Conservation (phyloP, 1,140 invertebrate species). For the Drosophila dunni region DNA sequence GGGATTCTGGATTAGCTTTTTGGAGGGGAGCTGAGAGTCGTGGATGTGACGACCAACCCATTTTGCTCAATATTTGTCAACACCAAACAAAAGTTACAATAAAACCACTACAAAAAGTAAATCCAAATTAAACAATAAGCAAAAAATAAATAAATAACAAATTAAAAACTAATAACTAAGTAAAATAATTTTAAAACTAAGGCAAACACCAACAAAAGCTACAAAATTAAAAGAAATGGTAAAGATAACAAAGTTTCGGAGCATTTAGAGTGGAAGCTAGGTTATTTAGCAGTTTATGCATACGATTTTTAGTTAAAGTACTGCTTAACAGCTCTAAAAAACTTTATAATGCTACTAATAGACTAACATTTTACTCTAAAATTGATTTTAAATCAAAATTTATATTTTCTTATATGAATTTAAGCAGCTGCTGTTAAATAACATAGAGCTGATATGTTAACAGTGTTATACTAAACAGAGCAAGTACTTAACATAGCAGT, state of each 20-base stretch:
- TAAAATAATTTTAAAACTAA: conserved; percentile 25
- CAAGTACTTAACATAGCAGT: neutral
- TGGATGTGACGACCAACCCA: conserved; percentile 46
- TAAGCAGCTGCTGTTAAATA: neutral
- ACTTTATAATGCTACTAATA: too few relatives aligned
- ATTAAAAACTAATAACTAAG: conserved; percentile 17
- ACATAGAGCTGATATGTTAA: neutral
- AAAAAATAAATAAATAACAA: conserved; percentile 25
- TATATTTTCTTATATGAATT: neutral
- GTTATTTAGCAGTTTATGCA: neutral
- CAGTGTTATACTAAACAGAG: too few relatives aligned
- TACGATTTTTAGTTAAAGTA: neutral
- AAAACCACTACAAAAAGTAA: conserved; percentile 27
- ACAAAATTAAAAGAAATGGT: neutral
- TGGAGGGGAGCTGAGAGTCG: conserved; percentile 22
- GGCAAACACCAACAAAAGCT: conserved; percentile 17
- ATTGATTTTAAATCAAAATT: neutral
- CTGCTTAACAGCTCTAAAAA: neutral
- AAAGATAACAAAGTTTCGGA: neutral
- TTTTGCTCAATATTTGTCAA: conserved; percentile 60
- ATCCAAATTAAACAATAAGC: conserved; percentile 23
- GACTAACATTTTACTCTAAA: neutral
- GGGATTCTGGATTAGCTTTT: conserved; percentile 21
- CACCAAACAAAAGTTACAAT: conserved; percentile 32
- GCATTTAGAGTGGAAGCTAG: conserved; percentile 5